Evolutionary conservation across 2,888 invertebrate genomes (phyloP).

Genomic region (Leucophora obtusa): DNA sequence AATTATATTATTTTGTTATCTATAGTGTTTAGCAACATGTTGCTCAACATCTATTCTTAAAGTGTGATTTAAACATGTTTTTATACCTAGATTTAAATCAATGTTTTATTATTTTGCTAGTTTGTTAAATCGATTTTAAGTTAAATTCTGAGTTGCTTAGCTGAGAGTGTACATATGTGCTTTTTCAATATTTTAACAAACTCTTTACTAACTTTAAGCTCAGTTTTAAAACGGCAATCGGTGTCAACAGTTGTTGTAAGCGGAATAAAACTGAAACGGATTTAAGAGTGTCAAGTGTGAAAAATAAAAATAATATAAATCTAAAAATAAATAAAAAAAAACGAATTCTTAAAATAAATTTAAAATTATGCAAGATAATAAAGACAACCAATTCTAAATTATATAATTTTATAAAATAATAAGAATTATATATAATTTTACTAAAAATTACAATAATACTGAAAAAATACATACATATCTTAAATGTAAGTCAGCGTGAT

Average conservation of each 20-base stretch:
- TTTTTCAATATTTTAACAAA: constrained; percentile 46
- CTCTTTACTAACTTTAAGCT: constrained; percentile 67
- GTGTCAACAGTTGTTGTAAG: constrained; percentile 70
- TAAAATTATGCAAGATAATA: neutral
- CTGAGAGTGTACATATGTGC: neutral
- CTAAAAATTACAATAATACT: neutral
- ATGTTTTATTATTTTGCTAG: neutral
- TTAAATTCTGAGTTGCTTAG: neutral
- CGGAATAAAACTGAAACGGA: constrained; percentile 43
- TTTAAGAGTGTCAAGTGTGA: neutral
- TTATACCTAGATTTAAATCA: neutral
- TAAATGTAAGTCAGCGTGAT: constrained; percentile 50
- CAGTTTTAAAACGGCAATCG: constrained; percentile 74
- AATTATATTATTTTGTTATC: neutral
- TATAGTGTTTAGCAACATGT: constrained; percentile 4
- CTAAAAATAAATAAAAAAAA: constrained; percentile 1
- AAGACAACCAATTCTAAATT: neutral
- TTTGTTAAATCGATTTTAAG: neutral
- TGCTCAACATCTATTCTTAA: neutral
- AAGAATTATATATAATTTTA: neutral
- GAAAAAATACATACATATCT: neutral
- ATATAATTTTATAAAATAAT: constrained; percentile 1
- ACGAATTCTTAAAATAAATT: constrained; percentile 1
- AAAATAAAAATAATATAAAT: constrained; percentile 8
- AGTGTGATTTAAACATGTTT: neutral